Conservation (phyloP, 2,113 vertebrate genomes). For the Edolisoma coerulescens region DNA sequence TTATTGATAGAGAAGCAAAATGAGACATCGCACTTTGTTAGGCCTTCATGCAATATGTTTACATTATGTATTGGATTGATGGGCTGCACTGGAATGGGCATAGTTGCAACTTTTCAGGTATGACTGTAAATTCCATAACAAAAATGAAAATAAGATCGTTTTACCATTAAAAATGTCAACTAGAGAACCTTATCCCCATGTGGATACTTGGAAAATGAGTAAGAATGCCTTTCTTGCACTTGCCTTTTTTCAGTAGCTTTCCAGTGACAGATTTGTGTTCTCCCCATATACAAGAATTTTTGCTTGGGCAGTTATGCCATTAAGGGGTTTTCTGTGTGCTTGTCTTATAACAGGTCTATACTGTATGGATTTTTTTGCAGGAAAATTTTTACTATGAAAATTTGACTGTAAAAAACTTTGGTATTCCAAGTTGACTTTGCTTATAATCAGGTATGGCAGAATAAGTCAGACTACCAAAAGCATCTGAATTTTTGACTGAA, state of each 20-base stretch:
- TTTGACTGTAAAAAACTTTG: background rate
- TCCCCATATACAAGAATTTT: background rate
- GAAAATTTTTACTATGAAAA: background rate
- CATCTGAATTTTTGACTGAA: background rate
- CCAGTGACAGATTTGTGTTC: background rate
- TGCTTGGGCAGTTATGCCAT: background rate
- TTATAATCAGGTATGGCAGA: background rate
- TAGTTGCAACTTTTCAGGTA: slow-evolving; percentile 96
- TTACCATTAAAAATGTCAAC: background rate
- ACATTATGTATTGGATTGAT: slow-evolving; percentile 74
- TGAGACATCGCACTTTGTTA: slow-evolving; percentile 33
- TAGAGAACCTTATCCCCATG: background rate
- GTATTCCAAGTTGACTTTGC: background rate
- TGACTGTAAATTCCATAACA: background rate
- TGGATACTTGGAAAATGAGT: background rate
- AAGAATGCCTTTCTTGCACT: background rate
- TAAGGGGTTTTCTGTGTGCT: background rate
- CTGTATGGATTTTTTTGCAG: background rate
- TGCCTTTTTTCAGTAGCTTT: background rate
- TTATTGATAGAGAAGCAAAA: slow-evolving; percentile 85
- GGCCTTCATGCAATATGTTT: slow-evolving; percentile 68
- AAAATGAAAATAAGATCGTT: background rate
- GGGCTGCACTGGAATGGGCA: slow-evolving; percentile 86
- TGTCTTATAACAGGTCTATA: background rate
- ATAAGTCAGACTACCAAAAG: background rate